Conservation (phyloP, 2,797 vertebrate genomes). For the Prunella strophiata region DNA sequence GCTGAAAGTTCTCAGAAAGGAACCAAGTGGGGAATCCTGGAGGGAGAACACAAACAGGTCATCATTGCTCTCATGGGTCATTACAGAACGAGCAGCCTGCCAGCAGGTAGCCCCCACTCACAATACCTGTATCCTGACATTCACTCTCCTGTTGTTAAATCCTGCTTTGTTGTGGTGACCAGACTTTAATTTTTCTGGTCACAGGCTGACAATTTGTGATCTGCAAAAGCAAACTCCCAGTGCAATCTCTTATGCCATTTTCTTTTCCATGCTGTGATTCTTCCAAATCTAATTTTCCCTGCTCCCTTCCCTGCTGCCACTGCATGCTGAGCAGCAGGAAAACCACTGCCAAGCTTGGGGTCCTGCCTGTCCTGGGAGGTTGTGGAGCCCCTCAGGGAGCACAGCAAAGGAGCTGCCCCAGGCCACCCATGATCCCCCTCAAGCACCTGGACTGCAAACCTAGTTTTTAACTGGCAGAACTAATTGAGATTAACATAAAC, state of each 20-base stretch:
- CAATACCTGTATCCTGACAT: neutral
- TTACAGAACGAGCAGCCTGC: neutral
- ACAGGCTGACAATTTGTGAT: neutral
- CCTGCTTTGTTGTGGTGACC: neutral
- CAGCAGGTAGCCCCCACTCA: neutral
- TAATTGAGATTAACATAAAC: neutral
- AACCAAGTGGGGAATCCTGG: neutral
- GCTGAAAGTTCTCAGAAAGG: neutral
- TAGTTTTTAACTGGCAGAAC: neutral
- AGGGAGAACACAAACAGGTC: neutral
- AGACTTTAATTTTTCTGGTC: neutral
- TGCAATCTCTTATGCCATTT: neutral
- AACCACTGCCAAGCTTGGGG: too few species aligned
- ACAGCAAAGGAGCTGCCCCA: neutral
- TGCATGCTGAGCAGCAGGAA: accelerated
- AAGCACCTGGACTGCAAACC: neutral
- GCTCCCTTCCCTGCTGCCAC: neutral
- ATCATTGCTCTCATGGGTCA: neutral
- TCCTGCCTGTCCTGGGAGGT: neutral
- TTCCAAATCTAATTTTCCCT: neutral
- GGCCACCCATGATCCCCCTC: neutral
- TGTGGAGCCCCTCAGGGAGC: neutral
- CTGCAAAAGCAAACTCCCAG: neutral
- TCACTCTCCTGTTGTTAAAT: neutral
- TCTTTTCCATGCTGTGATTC: neutral